Base-by-base conservation (phyloP, 1,140 invertebrate species). In the Saccostrea glomerata region DNA sequence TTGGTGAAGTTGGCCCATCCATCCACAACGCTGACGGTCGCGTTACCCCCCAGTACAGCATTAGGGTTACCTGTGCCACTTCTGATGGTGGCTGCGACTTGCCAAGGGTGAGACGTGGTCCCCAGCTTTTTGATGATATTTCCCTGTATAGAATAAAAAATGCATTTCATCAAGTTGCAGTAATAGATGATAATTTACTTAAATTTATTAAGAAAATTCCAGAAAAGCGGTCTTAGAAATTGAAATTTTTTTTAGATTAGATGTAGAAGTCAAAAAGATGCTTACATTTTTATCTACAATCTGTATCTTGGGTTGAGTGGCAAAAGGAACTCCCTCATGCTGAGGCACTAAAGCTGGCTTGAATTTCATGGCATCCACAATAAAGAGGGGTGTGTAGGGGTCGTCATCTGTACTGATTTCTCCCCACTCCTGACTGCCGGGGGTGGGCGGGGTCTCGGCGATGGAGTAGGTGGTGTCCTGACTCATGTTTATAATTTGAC, bases 1-100 rank as follows among this genome's bases (percentile, higher is more conserved):
- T 89, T 90, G 1, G 90, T 91, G 85, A 93, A 93, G 77, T 92
- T 90, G 15, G 92, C 92, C 90, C 91, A 92, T 25, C 92, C 92
- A 84, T 92, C 87, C 12, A 90, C 83, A 66, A 92, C 92, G n/a
- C 86, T 82, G 0, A 91, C 84, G 0, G 86, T 90, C 0, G 88
- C 90, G 56, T 86, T 90, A 13, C 92, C 92, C 15, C 58, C 55
- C 13, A 93, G 82, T 0, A n/a, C 73, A 13, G 90, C 90, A 7
- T 66, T 23, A 0, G 89, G 84, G n/a, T 91, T 91, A 6, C 89
- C 91, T 17, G 89, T 85, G 23, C 86, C 88, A 15, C 83, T 58
- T n/a, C 70, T 15, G 1, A 92, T 25, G 0, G 55, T 89, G 2
- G 90, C 92, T 73, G 90, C 90, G 5, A 93, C 82, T 40, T 87